A percentile compares a stretch with the other conserved stretches of the same genome.
These are phyloP conservation scores for Cassiopea andromeda DNA, from an alignment of 30 jellyfish, hydroid and myxozoan species.

Conservation along the genomic window DNA sequence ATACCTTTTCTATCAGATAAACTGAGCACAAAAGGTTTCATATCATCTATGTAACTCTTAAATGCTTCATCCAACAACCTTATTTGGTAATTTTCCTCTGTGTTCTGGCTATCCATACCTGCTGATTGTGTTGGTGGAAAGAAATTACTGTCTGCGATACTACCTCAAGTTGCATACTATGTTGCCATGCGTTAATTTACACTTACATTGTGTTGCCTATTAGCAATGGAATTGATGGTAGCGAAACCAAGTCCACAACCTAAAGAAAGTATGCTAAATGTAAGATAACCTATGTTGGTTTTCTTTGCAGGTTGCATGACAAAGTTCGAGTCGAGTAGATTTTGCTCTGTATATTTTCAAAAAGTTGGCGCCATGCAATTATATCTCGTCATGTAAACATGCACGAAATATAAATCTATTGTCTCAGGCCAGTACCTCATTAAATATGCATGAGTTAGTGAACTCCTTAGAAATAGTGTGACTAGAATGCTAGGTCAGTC, in stretches of 20 bases:
- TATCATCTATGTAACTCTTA: conserved; percentile 60
- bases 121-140: neutral
- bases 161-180: too few species aligned
- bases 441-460: too few species aligned
- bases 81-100: conserved; percentile 10
- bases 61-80: conserved; percentile 60
- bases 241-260: neutral
- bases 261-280: neutral
- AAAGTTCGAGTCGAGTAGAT: neutral
- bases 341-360: neutral
- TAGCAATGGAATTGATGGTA: too few species aligned
- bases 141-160: too few species aligned
- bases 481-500: too few species aligned
- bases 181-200: too few species aligned
- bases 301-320: neutral
- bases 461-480: too few species aligned
- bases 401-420: conserved; percentile 5
- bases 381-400: conserved; percentile 4
- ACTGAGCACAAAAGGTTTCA: conserved; percentile 82
- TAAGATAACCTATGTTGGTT: neutral
- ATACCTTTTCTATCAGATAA: conserved; percentile 57
- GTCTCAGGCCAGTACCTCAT: too few species aligned
- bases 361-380: neutral
- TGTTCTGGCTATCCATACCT: neutral
- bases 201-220: too few species aligned